These are phyloP conservation scores for Caenorhabditis sulstoni DNA, from an alignment of 2,888 invertebrate species.

Conservation along the genomic window DNA sequence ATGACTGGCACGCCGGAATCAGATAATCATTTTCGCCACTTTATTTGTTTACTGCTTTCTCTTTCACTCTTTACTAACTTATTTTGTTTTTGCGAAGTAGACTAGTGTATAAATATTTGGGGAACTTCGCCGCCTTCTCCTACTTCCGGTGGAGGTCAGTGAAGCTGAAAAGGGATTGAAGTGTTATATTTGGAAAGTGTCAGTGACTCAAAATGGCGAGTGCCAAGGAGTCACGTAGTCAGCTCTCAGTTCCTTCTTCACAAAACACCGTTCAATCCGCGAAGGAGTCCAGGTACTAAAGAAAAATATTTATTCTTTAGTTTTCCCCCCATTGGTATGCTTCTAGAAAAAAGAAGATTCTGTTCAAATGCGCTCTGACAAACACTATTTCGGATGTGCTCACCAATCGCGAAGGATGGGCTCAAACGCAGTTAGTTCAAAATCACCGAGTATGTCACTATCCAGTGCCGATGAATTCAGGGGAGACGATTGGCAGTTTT, in stretches of 20 bases:
- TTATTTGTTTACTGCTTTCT: not conserved
- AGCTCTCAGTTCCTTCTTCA: constrained; percentile 23
- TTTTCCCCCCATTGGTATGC: no score
- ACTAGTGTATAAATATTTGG: no score
- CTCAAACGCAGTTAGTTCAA: constrained; percentile 67
- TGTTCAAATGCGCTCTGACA: constrained; percentile 73
- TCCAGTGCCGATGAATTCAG: constrained; percentile 52
- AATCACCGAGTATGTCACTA: not conserved
- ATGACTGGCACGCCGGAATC: constrained; percentile 27
- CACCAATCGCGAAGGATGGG: constrained; percentile 74
- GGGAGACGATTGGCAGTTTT: constrained; percentile 84
- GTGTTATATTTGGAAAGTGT: not conserved
- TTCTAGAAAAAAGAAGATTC: constrained; percentile 55
- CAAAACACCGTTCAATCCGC: constrained; percentile 18
- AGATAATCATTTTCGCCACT: constrained; percentile 1
- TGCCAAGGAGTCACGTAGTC: constrained; percentile 8
- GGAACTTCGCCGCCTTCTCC: no score
- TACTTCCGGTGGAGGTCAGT: no score
- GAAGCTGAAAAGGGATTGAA: no score
- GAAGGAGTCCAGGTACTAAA: constrained; percentile 17
- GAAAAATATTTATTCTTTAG: not conserved
- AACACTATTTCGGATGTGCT: constrained; percentile 78
- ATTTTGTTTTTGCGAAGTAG: not conserved
- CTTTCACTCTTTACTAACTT: not conserved
- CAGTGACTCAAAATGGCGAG: constrained; percentile 1